These are phyloP conservation scores for Orthosia cruda DNA, from an alignment of 2,888 invertebrate genomes.

Conservation along the genomic window DNA sequence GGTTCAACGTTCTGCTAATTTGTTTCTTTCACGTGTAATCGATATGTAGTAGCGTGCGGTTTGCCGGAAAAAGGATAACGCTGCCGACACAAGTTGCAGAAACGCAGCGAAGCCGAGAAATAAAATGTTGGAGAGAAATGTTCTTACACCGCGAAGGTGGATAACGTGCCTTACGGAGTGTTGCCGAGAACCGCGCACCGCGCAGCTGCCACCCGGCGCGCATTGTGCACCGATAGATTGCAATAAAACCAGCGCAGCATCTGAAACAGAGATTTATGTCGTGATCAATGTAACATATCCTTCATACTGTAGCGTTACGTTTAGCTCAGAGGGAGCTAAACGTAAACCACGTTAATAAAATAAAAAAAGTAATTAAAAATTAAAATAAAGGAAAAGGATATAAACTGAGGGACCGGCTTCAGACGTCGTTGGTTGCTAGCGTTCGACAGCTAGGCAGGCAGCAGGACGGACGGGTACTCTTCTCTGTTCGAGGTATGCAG, in stretches of 20 bases:
- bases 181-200: slow-evolving; percentile 51
- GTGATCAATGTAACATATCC: slow-evolving; percentile 56
- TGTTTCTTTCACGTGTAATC: slow-evolving; percentile 67
- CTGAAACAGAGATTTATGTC: slow-evolving; percentile 57
- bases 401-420: too few species aligned
- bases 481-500: too few species aligned
- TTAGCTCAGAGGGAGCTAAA: too few species aligned
- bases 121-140: slow-evolving; percentile 77
- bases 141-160: slow-evolving; percentile 72
- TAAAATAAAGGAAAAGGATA: too few species aligned
- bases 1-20: slow-evolving; percentile 67
- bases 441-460: too few species aligned
- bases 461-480: too few species aligned
- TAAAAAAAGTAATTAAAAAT: too few species aligned
- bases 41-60: slow-evolving; percentile 67
- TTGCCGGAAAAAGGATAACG: slow-evolving; percentile 70
- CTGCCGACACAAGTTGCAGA: slow-evolving; percentile 76
- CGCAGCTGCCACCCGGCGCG: slow-evolving; percentile 60
- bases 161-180: slow-evolving; percentile 75
- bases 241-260: slow-evolving; percentile 63
- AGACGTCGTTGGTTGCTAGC: too few species aligned
- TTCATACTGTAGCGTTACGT: too few species aligned
- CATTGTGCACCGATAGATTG: slow-evolving; percentile 65
- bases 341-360: too few species aligned
- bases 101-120: slow-evolving; percentile 75